These are phyloP conservation scores for Mormoops blainvillei DNA, from an alignment of 2,113 vertebrate species.

Conservation along the genomic window DNA sequence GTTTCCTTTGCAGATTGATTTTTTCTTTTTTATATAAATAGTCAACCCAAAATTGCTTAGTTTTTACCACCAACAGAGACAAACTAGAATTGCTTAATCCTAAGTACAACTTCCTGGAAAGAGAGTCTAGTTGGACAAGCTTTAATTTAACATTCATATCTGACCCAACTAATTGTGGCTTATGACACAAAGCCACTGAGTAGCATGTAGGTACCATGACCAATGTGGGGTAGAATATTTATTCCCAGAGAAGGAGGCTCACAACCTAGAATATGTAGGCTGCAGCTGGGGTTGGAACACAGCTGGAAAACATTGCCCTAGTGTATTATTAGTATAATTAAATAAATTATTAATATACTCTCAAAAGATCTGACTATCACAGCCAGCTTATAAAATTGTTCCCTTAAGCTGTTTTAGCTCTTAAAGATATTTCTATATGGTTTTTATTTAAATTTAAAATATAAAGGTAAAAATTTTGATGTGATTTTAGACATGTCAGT, in stretches of 20 bases:
- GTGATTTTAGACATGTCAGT: background rate
- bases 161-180: background rate
- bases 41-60: background rate
- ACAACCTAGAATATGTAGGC: background rate
- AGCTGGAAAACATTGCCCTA: background rate
- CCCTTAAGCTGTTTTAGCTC: background rate
- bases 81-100: background rate
- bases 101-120: background rate
- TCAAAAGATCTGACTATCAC: background rate
- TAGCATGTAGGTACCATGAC: background rate
- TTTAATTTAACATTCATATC: background rate
- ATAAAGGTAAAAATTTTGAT: background rate
- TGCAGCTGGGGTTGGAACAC: background rate
- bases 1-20: background rate
- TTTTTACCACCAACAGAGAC: constrained; percentile 10
- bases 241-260: background rate
- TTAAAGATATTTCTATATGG: constrained; percentile 13
- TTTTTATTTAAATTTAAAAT: background rate
- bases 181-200: background rate
- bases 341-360: background rate
- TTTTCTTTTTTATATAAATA: background rate
- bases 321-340: background rate
- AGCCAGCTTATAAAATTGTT: background rate
- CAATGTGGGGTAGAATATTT: background rate
- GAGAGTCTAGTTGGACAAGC: background rate